Base-by-base conservation (phyloP, 1,140 invertebrate genomes). In the Sarcophaga bullata region DNA sequence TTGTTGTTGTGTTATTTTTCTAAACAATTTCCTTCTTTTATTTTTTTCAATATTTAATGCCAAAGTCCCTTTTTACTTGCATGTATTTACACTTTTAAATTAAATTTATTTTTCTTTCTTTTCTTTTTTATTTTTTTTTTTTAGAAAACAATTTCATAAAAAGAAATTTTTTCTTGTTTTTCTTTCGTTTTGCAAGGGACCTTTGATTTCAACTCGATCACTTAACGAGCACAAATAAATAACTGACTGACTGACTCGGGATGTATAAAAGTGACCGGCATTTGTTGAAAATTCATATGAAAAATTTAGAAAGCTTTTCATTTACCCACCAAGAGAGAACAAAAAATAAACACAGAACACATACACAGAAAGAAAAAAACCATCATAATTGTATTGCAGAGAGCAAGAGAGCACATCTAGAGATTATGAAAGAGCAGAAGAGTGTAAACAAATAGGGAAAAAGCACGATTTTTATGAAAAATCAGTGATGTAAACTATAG, bases 191-290 rank as follows among this genome's bases (percentile, higher is more conserved):
- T 7, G n/a, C 15, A 17, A 11, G 73, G 46, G 49, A 78, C 49
- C 75, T 78, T 37, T 78, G 75, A 52, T 78, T 78, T 78, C 17
- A 49, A 78, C 75, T 78, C 48, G 75, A 78, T 78, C 75, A 19
- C 25, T 52, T 25, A 52, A 78, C 75, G 75, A 78, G 48, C 48
- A 78, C 75, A 50, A 78, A 78, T 78, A 19, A 78, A 50, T 50
- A 48, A 78, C 19, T 52, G 49, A 72, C 19, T 8, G 25, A 37
- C 25, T 37, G 25, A 37, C 25, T 37, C 25, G 25, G 25, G 25
- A 68, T 19, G 17, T 37, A 68, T 68, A 68, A 49, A 76, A 25
- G n/a, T 78, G 75, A 50, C 75, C 75, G 75, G 75, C 75, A 78
- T 78, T 78, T 78, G 48, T 78, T 78, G n/a, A 50, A 50, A 48